phyloP scores from a whole-genome alignment of 1,140 invertebrate species.

The Pseudachorutes palmiensis region DNA sequence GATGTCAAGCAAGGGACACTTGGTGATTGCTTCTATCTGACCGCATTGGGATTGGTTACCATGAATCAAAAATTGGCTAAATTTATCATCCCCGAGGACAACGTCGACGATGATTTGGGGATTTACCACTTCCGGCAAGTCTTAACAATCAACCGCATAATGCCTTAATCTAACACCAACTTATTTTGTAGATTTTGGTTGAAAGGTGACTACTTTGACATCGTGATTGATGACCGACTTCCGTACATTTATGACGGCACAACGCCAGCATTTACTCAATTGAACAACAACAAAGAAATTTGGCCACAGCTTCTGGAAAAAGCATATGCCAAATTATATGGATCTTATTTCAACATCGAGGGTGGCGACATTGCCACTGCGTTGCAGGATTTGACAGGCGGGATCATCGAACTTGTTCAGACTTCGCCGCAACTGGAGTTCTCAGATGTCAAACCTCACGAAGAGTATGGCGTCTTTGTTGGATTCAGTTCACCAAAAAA shows the following conservation, averaged over 20 bases:
- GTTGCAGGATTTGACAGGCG: not conserved
- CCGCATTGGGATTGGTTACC: not conserved
- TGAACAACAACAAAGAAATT: not conserved
- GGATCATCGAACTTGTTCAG: not conserved
- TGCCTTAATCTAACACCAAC: not conserved
- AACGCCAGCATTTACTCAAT: not conserved
- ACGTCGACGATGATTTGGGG: not conserved
- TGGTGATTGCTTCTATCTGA: not conserved
- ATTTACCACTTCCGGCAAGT: conserved; percentile 1
- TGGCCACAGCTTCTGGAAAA: not conserved
- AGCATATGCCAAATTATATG: conserved; percentile 9
- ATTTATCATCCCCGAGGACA: not conserved
- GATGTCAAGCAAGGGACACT: not conserved
- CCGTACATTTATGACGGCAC: conserved; percentile 4
- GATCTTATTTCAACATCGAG: not conserved
- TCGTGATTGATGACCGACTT: conserved; percentile 1
- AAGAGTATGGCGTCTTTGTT: not conserved
- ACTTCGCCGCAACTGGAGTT: not conserved
- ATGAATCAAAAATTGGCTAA: not conserved
- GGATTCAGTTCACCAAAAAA: not conserved
- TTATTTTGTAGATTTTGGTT: conserved; percentile 1
- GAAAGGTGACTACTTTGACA: not conserved
- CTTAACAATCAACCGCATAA: not conserved
- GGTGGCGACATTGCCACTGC: not conserved
- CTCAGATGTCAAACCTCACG: not conserved